These are phyloP conservation scores for Cinara cedri DNA, from an alignment of 2,888 invertebrate genomes.

Conservation along the genomic window DNA sequence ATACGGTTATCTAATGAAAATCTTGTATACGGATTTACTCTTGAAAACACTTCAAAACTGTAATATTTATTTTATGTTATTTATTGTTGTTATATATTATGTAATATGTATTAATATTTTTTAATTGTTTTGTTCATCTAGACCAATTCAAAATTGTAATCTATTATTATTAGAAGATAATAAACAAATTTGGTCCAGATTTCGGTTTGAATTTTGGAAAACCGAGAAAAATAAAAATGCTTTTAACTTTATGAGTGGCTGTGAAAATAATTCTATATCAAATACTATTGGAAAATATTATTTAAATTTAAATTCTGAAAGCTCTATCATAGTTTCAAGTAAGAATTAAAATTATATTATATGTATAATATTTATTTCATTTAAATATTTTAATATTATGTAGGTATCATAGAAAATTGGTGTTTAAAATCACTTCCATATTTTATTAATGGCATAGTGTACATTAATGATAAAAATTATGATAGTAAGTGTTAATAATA, in stretches of 20 bases:
- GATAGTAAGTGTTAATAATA: slow-evolving; percentile 26
- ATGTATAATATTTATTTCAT: background rate
- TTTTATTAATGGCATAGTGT: slow-evolving; percentile 11
- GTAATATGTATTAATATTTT: background rate
- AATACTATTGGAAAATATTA: slow-evolving; percentile 10
- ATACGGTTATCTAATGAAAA: slow-evolving; percentile 38
- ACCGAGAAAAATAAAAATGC: slow-evolving; percentile 12
- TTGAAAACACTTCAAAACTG: slow-evolving; percentile 50
- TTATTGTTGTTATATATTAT: background rate
- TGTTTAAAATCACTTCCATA: slow-evolving; percentile 33
- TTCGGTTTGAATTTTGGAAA: slow-evolving; percentile 26
- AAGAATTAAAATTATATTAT: background rate
- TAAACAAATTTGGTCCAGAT: slow-evolving; percentile 34
- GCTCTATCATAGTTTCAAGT: slow-evolving; percentile 32
- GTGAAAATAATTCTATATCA: background rate
- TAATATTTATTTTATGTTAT: background rate
- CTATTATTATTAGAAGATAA: slow-evolving; percentile 24
- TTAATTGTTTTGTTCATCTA: background rate
- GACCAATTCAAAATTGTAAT: slow-evolving; percentile 18
- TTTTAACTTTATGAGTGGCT: slow-evolving; percentile 9
- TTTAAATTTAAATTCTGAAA: slow-evolving; percentile 16
- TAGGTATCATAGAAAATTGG: slow-evolving; percentile 42
- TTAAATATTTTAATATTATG: background rate
- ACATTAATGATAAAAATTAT: slow-evolving; percentile 1
- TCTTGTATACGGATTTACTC: slow-evolving; percentile 48